Conservation (phyloP, 1,140 invertebrate genomes). For the Hypsibius dujardini region DNA sequence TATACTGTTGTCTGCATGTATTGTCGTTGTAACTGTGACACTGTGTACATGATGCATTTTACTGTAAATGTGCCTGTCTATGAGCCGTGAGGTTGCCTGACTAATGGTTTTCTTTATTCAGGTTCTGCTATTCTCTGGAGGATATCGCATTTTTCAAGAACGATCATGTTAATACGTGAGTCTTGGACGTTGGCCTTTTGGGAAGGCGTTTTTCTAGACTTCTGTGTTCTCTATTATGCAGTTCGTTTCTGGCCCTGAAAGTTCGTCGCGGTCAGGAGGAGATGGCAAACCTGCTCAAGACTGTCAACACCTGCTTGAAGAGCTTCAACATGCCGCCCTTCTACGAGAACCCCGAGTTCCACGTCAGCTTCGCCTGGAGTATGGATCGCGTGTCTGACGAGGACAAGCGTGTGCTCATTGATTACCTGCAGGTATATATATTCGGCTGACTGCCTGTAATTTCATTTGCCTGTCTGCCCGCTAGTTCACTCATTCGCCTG, state of each 20-base stretch:
- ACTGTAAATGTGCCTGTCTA: too few species aligned
- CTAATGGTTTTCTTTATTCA: neutral
- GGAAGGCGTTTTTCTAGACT: neutral
- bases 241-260: conserved; percentile 3
- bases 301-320: neutral
- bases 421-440: neutral
- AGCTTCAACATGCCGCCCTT: conserved; percentile 6
- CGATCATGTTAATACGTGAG: conserved; percentile 12
- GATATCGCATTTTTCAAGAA: neutral
- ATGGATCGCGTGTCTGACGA: neutral
- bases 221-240: neutral
- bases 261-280: conserved; percentile 1
- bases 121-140: neutral
- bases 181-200: neutral
- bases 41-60: too few species aligned
- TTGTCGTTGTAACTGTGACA: too few species aligned
- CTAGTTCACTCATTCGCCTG: too few species aligned
- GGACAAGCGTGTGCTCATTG: neutral
- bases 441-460: neutral
- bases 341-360: conserved; percentile 7
- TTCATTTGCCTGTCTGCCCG: neutral
- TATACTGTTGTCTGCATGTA: too few species aligned
- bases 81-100: neutral
- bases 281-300: neutral
- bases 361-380: conserved; percentile 11